phyloP scores from a whole-genome alignment of 2,113 vertebrate species.

The Romanogobio albipinnatus region DNA sequence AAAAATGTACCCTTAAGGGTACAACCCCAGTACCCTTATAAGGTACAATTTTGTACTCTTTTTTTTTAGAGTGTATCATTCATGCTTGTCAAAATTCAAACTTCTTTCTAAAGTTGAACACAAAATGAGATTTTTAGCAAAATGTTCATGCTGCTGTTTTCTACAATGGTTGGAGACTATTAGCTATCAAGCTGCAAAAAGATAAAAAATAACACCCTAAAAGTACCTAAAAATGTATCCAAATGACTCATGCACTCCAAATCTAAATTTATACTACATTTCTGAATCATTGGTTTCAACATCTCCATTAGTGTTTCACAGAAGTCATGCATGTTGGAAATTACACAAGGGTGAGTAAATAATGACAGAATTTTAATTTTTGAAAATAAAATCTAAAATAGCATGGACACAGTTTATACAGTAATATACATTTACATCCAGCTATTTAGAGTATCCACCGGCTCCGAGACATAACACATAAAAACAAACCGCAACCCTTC shows the following conservation, averaged over 20 bases:
- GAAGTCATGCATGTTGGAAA: neutral
- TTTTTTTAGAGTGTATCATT: too few relatives aligned
- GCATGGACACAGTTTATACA: neutral
- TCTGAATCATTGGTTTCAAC: neutral
- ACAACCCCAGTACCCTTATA: too few relatives aligned
- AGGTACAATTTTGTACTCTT: too few relatives aligned
- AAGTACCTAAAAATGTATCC: accelerated
- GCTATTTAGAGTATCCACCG: slow-evolving; percentile 8
- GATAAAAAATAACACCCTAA: neutral
- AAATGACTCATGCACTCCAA: neutral
- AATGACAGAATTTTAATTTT: neutral
- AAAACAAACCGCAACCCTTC: slow-evolving; percentile 30
- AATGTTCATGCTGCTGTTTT: neutral
- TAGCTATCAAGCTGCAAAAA: neutral
- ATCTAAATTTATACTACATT: neutral
- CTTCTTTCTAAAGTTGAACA: neutral
- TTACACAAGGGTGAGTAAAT: neutral
- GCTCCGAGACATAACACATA: neutral
- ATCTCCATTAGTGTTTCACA: too few relatives aligned
- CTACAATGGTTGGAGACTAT: neutral
- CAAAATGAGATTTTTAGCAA: neutral
- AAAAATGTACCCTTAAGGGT: too few relatives aligned
- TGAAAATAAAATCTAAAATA: neutral
- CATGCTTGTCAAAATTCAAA: neutral
- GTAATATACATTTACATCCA: neutral